Conservation (phyloP, 2,113 vertebrate genomes). For the Nerophis lumbriciformis region DNA sequence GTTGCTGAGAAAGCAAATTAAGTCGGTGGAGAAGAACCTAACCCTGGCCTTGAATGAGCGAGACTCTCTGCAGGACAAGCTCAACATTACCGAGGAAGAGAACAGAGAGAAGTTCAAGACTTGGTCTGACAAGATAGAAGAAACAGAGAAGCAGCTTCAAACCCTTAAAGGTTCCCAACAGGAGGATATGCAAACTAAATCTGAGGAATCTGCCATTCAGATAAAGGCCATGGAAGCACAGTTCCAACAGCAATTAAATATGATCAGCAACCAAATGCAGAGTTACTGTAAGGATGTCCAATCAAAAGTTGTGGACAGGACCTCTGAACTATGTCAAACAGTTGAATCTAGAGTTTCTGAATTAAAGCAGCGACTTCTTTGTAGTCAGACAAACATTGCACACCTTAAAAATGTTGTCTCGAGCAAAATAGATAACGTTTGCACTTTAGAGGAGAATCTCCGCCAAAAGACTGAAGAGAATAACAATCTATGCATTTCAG, state of each 20-base stretch:
- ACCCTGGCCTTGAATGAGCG: slow-evolving; percentile 75
- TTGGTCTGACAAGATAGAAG: slow-evolving; percentile 65
- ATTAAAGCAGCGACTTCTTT: slow-evolving; percentile 67
- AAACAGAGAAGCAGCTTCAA: slow-evolving; percentile 69
- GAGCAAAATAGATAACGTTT: slow-evolving; percentile 62
- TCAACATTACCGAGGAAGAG: slow-evolving; percentile 69
- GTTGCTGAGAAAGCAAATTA: slow-evolving; percentile 73
- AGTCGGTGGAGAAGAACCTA: slow-evolving; percentile 75
- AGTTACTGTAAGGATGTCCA: slow-evolving; percentile 67
- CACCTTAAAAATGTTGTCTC: slow-evolving; percentile 73
- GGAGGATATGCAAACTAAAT: slow-evolving; percentile 71
- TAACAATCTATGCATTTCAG: slow-evolving; percentile 67
- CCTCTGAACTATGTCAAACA: slow-evolving; percentile 69
- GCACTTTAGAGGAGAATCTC: slow-evolving; percentile 79
- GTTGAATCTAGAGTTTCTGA: slow-evolving; percentile 65
- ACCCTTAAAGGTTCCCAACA: slow-evolving; percentile 59
- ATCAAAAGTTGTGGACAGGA: slow-evolving; percentile 67
- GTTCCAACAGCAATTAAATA: slow-evolving; percentile 61
- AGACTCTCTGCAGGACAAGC: slow-evolving; percentile 70
- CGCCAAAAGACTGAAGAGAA: slow-evolving; percentile 70
- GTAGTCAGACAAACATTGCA: slow-evolving; percentile 64
- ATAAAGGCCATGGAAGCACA: slow-evolving; percentile 70
- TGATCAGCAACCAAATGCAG: slow-evolving; percentile 67
- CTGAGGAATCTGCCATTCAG: slow-evolving; percentile 65
- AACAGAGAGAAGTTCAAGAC: slow-evolving; percentile 65